A percentile compares a stretch with the other conserved stretches of the same genome.
Evolutionary conservation across 2,113 vertebrate species (phyloP).

Genomic region (Tapirus terrestris): DNA sequence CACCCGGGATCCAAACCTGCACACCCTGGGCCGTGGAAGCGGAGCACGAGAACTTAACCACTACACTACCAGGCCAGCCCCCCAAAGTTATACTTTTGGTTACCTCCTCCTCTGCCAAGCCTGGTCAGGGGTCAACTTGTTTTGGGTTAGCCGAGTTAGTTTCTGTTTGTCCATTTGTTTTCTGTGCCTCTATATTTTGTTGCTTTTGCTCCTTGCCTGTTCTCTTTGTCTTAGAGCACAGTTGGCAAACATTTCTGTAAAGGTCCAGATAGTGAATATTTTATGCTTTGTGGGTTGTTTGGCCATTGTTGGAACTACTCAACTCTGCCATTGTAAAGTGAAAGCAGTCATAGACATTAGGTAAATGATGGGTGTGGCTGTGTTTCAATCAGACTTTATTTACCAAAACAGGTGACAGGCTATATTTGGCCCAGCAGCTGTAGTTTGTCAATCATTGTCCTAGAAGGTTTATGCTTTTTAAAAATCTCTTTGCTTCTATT

Average conservation of each 20-base stretch:
- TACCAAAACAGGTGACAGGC: neutral
- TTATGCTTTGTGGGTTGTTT: conserved; percentile 39
- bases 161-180: conserved; percentile 17
- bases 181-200: neutral
- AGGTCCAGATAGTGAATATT: neutral
- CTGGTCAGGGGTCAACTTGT: neutral
- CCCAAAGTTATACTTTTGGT: neutral
- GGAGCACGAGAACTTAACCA: neutral
- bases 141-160: neutral
- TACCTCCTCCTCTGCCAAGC: neutral
- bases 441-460: neutral
- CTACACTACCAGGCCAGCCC: too few relatives aligned
- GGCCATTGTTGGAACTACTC: neutral
- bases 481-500: conserved; percentile 6
- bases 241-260: conserved; percentile 26
- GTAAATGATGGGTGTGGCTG: neutral
- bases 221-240: conserved; percentile 52
- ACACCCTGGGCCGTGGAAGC: too few relatives aligned
- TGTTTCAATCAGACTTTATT: neutral
- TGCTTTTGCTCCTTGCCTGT: conserved; percentile 23
- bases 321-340: neutral
- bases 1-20: too few relatives aligned
- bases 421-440: neutral
- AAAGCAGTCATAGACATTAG: neutral
- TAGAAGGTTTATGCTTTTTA: neutral